Evolutionary conservation across 1,140 invertebrate genomes (phyloP), one percentile per base, ranked within the genome.

Genomic region (Neodiprion pinetum): DNA sequence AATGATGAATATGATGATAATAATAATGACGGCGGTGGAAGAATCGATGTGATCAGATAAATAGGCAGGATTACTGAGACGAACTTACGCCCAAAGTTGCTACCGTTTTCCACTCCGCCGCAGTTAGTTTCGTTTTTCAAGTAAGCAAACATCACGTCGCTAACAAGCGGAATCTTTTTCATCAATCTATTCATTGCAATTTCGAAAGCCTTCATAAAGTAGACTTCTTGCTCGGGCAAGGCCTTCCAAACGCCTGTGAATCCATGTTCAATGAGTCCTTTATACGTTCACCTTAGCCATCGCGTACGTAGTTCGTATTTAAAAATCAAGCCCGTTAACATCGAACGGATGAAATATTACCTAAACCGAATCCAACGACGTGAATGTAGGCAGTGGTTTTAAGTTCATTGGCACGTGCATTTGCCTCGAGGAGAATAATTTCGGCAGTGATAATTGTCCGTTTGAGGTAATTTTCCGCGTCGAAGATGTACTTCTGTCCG

Each of bases 331-430:
- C 28, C 28, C 1, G 2, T 40, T 40, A 21, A 21, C 17, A 21
- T 21, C 17, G 17, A 21, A 21, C 17, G 17, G 17, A 21, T 40
- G 2, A 40, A 40, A 40, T 40, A 40, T 40, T 40, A 40, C 28
- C 88, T 28, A 90, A 76, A 12, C 88, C 88, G 66, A 89, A 84
- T 17, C 88, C 88, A 9, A 90, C 85, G 12, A 89, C 86, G 77
- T 89, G 88, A 1, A 90, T 65, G 76, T 88, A 90, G 5, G 89
- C 88, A n/a, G 82, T 88, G 0, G 83, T 89, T 14, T 86, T 86
- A 72, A 84, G 83, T 28, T 86, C 85, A 67, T 84, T 86, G 1
- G 88, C 88, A 9, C 88, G 79, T 7, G 77, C 81, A 49, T 88
- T 88, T 0, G 88, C 88, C 61, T 90, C 89, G 10, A 89, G 78